Evolutionary conservation across 1,140 invertebrate genomes (phyloP).

Genomic region (Condylostylus longicornis): DNA sequence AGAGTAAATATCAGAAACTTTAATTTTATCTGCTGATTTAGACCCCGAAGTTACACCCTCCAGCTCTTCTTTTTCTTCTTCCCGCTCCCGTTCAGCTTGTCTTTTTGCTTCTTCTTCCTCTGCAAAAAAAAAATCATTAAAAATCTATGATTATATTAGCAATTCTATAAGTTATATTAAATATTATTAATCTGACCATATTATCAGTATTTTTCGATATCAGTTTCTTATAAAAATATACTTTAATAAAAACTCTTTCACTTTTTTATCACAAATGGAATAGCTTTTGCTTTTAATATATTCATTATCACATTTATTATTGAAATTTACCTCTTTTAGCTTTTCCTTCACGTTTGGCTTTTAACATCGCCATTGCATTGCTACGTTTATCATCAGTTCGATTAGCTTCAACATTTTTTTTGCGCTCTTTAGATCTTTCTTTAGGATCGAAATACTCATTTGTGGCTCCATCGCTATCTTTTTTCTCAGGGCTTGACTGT

Average conservation of each 20-base stretch:
- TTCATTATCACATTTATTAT: no score
- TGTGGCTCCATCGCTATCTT: background rate
- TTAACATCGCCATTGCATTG: conserved; percentile 79
- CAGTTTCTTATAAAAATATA: no score
- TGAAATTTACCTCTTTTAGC: conserved; percentile 34
- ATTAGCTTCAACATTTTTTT: conserved; percentile 79
- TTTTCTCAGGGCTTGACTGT: conserved; percentile 1
- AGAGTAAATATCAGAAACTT: conserved; percentile 90
- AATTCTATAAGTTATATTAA: background rate
- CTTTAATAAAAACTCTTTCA: no score
- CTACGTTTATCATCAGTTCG: conserved; percentile 73
- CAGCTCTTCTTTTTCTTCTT: conserved; percentile 55
- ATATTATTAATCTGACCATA: no score
- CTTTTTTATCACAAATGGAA: no score
- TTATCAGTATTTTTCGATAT: no score
- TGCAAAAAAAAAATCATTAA: conserved; percentile 10
- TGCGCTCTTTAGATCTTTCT: conserved; percentile 56
- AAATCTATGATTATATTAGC: background rate
- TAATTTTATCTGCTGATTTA: conserved; percentile 46
- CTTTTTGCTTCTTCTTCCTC: conserved; percentile 36
- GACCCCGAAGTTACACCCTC: conserved; percentile 25
- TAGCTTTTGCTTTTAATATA: no score
- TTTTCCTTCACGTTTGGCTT: conserved; percentile 68
- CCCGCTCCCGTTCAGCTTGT: conserved; percentile 34
- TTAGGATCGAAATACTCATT: conserved; percentile 31